A percentile compares a stretch with the other conserved stretches of the same genome.
These are phyloP conservation scores for Crambe crambe DNA, from an alignment of 37 sponge, comb jelly and placozoan genomes.

Conservation along the genomic window DNA sequence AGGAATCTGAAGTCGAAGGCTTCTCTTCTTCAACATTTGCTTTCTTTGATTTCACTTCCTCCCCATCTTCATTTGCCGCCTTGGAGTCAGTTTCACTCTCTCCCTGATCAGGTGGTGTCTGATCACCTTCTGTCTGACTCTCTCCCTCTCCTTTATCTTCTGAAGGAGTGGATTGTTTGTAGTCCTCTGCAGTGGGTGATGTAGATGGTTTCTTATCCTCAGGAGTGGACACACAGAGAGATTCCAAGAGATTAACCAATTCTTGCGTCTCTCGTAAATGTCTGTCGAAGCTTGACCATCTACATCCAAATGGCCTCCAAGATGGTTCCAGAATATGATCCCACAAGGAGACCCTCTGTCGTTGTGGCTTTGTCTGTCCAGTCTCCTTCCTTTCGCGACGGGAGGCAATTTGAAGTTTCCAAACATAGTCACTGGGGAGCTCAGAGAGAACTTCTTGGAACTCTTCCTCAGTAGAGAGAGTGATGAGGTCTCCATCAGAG, in stretches of 20 bases:
- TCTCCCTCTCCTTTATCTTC: neutral
- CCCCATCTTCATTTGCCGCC: neutral
- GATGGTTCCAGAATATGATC: neutral
- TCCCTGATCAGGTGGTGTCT: no score
- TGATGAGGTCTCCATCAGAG: slow-evolving; percentile 46
- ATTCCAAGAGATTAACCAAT: neutral
- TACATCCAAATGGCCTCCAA: slow-evolving; percentile 3
- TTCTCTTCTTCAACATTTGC: neutral
- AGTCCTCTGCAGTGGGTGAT: no score
- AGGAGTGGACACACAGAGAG: neutral
- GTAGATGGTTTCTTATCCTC: neutral
- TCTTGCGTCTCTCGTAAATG: neutral
- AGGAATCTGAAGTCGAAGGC: neutral
- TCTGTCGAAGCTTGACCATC: neutral
- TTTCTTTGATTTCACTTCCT: slow-evolving; percentile 4
- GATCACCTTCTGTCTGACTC: neutral
- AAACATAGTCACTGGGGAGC: slow-evolving; percentile 4
- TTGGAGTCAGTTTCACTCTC: neutral
- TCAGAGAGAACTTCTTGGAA: slow-evolving; percentile 21
- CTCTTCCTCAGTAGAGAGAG: slow-evolving; percentile 46
- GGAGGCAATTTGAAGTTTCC: slow-evolving; percentile 9
- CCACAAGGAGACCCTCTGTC: neutral
- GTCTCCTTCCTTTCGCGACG: neutral
- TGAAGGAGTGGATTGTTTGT: no score
- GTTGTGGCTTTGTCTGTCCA: neutral